Evolutionary conservation across 2,888 invertebrate genomes (phyloP), one percentile per base, ranked within the genome.

Genomic region (Ferrisia virgata): DNA sequence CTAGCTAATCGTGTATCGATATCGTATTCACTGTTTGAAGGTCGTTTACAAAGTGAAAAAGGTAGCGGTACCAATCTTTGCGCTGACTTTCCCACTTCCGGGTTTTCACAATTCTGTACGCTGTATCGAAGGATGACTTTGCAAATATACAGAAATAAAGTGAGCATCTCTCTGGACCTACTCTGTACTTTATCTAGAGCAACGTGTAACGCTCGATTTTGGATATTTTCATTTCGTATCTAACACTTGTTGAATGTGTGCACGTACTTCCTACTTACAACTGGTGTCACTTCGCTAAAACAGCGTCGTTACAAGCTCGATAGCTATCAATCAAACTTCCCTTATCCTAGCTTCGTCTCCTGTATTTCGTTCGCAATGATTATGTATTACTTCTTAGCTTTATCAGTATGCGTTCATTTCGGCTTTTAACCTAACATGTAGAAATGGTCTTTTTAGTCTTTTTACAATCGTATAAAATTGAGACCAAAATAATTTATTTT

Each of bases 61-160:
- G 82, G 47, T 36, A 72, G 72, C 22, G 31, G 47, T 2, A 80
- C 58, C 4, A 85, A 82, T 28, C 84, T 85, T 36, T 85, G 85
- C 78, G 84, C 82, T 25, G 85, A 90, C 8, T 91, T 91, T 84
- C 89, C 91, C 0, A 90, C 91, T 0, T 90, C 92, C 0, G 89
- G 89, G 69, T 90, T 90, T 86, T 89, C 90, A 79, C 93, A 93
- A 87, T 93, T 93, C 86, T 88, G 88, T 47, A 91, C 92, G 84
- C 87, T 93, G 28, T 87, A 92, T 53, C 88, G 89, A 47, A 88
- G 93, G 83, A 93, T 93, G 92, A 85, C 92, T 87, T 88, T 90
- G 86, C 92, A 92, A 86, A 91, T 91, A 86, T 88, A 89, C 33
- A 90, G 93, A 86, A 92, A 92, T 86, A 90, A 89, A 91, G 91